These are phyloP conservation scores for Heterochromis multidens DNA, from an alignment of 2,113 vertebrate species.

Conservation along the genomic window DNA sequence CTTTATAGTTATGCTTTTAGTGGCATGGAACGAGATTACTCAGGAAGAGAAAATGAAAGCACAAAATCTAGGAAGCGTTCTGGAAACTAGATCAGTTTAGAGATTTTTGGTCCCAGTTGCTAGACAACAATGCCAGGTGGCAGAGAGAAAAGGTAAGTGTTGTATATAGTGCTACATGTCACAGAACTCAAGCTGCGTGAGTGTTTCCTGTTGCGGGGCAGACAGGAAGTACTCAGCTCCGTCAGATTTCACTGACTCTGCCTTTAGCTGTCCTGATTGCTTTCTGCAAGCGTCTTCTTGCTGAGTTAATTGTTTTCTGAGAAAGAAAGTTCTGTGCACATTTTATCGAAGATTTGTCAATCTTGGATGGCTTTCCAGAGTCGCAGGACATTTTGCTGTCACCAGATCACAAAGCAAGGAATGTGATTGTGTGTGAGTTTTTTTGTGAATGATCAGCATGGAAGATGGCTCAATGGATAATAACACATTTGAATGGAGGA, in stretches of 20 bases:
- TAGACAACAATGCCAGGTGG: neutral
- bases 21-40: slow-evolving; percentile 8
- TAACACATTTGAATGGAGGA: neutral
- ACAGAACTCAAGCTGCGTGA: slow-evolving; percentile 58
- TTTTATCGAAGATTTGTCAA: neutral
- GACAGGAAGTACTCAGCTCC: slow-evolving; percentile 72
- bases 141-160: slow-evolving; percentile 37
- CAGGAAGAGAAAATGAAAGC: slow-evolving; percentile 36
- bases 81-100: neutral
- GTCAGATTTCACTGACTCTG: slow-evolving; percentile 54
- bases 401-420: neutral
- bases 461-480: neutral
- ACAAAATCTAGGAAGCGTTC: neutral
- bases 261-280: slow-evolving; percentile 35
- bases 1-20: neutral
- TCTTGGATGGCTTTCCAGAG: neutral
- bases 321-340: neutral
- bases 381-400: neutral
- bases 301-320: slow-evolving; percentile 49
- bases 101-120: neutral
- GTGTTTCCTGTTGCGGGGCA: slow-evolving; percentile 73
- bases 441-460: neutral
- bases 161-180: slow-evolving; percentile 29
- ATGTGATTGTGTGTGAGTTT: neutral
- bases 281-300: slow-evolving; percentile 41